phyloP scores from a whole-genome alignment of 2,888 invertebrate genomes.

The Synanthedon myopaeformis region DNA sequence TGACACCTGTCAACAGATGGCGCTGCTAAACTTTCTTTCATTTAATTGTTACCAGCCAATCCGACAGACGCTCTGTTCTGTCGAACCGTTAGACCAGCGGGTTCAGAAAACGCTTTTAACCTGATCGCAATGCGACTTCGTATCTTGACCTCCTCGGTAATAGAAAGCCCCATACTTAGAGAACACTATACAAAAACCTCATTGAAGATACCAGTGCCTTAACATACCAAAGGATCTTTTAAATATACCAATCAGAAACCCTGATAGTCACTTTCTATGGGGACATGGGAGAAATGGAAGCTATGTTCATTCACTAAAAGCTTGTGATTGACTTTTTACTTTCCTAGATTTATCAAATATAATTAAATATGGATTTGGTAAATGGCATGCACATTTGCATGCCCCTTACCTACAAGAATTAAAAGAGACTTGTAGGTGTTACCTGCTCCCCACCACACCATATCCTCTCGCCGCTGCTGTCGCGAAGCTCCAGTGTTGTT shows the following conservation, averaged over 20 bases:
- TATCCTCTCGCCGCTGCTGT: constrained; percentile 72
- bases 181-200: too few species aligned
- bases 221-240: neutral
- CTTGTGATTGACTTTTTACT: too few species aligned
- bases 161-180: too few species aligned
- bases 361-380: too few species aligned
- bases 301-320: too few species aligned
- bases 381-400: too few species aligned
- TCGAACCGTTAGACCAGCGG: too few species aligned
- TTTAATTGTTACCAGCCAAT: neutral
- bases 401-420: neutral
- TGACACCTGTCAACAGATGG: constrained; percentile 41
- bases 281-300: constrained; percentile 5
- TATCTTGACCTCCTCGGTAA: too few species aligned
- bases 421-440: neutral
- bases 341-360: too few species aligned
- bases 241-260: neutral
- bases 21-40: neutral
- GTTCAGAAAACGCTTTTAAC: too few species aligned
- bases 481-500: constrained; percentile 71
- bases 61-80: too few species aligned
- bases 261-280: neutral
- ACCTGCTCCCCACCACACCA: constrained; percentile 77
- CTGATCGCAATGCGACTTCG: too few species aligned
- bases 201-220: neutral